These are phyloP conservation scores for Nemopilema nomurai DNA, from an alignment of 30 jellyfish, hydroid and myxozoan genomes.

Conservation along the genomic window DNA sequence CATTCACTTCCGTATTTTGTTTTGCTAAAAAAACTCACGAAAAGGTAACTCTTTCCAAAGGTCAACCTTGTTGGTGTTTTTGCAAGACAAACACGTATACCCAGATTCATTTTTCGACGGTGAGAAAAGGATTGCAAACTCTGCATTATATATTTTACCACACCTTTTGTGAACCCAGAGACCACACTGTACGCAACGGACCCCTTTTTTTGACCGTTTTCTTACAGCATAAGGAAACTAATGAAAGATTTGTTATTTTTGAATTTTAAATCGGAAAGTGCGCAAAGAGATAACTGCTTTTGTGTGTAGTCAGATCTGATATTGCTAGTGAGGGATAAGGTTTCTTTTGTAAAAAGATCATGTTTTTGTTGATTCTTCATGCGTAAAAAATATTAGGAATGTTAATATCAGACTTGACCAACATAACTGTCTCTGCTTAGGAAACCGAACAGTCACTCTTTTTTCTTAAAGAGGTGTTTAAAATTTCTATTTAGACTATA, in stretches of 20 bases:
- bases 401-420: constrained; percentile 40
- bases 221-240: neutral
- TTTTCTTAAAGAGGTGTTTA: constrained; percentile 17
- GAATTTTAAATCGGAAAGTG: constrained; percentile 20
- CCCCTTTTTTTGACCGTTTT: constrained; percentile 21
- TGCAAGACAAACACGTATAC: constrained; percentile 46
- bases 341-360: constrained; percentile 24
- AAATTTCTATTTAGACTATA: constrained; percentile 6
- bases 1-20: constrained; percentile 19
- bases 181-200: constrained; percentile 21
- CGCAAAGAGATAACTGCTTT: constrained; percentile 27
- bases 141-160: constrained; percentile 37
- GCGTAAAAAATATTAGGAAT: neutral
- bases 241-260: constrained; percentile 29
- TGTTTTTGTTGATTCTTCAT: constrained; percentile 20
- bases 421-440: constrained; percentile 14
- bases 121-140: constrained; percentile 36
- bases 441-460: neutral
- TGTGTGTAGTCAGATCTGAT: constrained; percentile 26
- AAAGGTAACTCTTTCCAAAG: constrained; percentile 41
- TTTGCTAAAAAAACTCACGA: constrained; percentile 12
- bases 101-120: constrained; percentile 24
- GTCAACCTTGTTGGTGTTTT: constrained; percentile 20
- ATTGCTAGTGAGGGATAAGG: constrained; percentile 26
- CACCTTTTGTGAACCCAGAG: constrained; percentile 45